These are phyloP conservation scores for Torymus aiolomorphi DNA, from an alignment of 2,888 invertebrate species.

Conservation along the genomic window DNA sequence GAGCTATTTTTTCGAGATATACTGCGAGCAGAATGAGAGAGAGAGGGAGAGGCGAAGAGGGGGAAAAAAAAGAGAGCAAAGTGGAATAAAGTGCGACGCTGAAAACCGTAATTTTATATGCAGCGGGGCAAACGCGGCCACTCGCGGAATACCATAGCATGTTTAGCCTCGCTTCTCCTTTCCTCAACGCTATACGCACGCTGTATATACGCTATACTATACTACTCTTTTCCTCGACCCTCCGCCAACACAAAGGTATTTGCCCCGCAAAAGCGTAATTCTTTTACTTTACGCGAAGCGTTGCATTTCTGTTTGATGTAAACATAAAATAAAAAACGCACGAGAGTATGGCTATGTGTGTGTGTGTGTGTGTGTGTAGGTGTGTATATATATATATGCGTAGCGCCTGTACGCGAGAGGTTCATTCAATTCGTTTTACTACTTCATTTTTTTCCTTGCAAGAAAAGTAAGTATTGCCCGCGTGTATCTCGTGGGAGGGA, in stretches of 20 bases:
- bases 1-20: background rate
- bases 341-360: background rate
- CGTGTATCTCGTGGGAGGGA: no score
- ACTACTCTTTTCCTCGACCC: no score
- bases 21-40: no score
- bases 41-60: no score
- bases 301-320: constrained; percentile 22
- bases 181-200: no score
- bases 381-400: no score
- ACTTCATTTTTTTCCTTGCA: no score
- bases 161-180: constrained; percentile 17
- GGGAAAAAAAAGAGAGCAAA: background rate
- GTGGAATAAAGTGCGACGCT: constrained; percentile 37
- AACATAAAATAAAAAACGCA: constrained; percentile 3
- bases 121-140: constrained; percentile 25
- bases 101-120: constrained; percentile 47
- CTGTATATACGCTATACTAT: no score
- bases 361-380: no score
- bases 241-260: constrained; percentile 21
- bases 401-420: no score
- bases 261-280: constrained; percentile 5
- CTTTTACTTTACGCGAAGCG: constrained; percentile 8
- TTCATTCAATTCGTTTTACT: no score
- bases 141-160: constrained; percentile 12
- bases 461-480: no score